Percentiles rank a stretch among this genome's conserved stretches.
phyloP scores from a whole-genome alignment of 2,797 vertebrate genomes.

The Hephaestus fuliginosus region DNA sequence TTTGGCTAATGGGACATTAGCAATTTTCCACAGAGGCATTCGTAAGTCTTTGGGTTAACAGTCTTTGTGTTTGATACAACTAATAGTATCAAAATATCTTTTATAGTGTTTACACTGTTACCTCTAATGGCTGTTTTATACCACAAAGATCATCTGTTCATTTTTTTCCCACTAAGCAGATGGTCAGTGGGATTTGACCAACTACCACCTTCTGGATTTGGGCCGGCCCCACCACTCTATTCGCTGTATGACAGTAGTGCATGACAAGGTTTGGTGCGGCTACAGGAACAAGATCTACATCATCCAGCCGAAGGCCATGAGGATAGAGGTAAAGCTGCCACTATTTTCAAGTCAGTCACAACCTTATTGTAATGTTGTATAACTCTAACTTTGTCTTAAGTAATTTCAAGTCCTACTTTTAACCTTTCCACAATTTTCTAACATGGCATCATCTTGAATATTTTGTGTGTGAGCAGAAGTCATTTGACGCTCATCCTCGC shows the following conservation, averaged over 20 bases:
- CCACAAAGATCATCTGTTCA: not conserved
- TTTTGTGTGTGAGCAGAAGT: slow-evolving; percentile 86
- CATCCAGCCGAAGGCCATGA: slow-evolving; percentile 98
- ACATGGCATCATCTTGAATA: not conserved
- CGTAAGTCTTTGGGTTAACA: slow-evolving; percentile 78
- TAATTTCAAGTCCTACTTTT: not conserved
- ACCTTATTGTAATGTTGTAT: not conserved
- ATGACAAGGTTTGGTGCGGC: slow-evolving; percentile 97
- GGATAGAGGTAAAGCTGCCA: slow-evolving; percentile 89
- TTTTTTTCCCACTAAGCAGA: slow-evolving; percentile 78
- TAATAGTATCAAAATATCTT: not conserved
- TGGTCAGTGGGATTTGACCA: slow-evolving; percentile 97
- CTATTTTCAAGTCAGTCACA: too few relatives aligned
- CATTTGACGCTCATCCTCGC: slow-evolving; percentile 96
- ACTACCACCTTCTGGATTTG: slow-evolving; percentile 96
- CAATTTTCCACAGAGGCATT: slow-evolving; percentile 94
- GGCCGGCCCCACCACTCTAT: slow-evolving; percentile 97
- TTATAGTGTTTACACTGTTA: not conserved
- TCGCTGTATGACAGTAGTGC: slow-evolving; percentile 97
- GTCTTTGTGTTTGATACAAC: not conserved
- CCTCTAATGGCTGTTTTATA: not conserved
- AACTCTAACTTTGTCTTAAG: not conserved
- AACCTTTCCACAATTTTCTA: not conserved
- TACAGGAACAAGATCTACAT: slow-evolving; percentile 99
- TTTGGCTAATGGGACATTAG: slow-evolving; percentile 94